These are phyloP conservation scores for Globia sparganii DNA, from an alignment of 2,888 invertebrate species.

Conservation along the genomic window DNA sequence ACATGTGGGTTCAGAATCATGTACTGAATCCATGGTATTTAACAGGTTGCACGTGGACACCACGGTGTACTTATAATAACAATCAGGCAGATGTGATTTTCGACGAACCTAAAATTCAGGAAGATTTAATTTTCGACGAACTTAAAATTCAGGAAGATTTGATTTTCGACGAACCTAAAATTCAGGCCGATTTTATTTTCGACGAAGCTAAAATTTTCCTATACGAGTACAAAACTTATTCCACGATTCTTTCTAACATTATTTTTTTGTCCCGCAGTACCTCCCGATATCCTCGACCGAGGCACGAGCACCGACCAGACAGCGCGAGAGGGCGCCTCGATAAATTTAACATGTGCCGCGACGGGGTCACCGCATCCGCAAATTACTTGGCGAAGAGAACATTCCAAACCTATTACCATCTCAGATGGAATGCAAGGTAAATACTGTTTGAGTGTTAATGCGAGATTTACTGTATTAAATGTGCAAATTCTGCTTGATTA, in stretches of 20 bases:
- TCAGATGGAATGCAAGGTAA: slow-evolving; percentile 93
- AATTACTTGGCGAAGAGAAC: slow-evolving; percentile 96
- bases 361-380: slow-evolving; percentile 96
- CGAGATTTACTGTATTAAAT: too few species aligned
- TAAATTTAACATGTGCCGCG: slow-evolving; percentile 96
- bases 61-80: too few species aligned
- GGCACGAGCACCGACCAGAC: slow-evolving; percentile 96
- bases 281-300: slow-evolving; percentile 96
- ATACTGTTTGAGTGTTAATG: slow-evolving; percentile 13
- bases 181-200: not conserved
- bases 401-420: slow-evolving; percentile 93
- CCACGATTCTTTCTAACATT: not conserved
- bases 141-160: not conserved
- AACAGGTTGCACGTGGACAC: not conserved
- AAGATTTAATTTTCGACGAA: too few species aligned
- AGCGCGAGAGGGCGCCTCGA: slow-evolving; percentile 95
- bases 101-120: too few species aligned
- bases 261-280: slow-evolving; percentile 89
- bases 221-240: not conserved
- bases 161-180: not conserved
- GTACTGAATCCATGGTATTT: not conserved
- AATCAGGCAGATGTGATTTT: too few species aligned
- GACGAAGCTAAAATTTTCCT: too few species aligned
- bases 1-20: too few species aligned
- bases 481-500: not conserved